Evolutionary conservation across 2,797 vertebrate species (phyloP), one percentile per base, ranked within the genome.

Genomic region (Smutsia temminckii): DNA sequence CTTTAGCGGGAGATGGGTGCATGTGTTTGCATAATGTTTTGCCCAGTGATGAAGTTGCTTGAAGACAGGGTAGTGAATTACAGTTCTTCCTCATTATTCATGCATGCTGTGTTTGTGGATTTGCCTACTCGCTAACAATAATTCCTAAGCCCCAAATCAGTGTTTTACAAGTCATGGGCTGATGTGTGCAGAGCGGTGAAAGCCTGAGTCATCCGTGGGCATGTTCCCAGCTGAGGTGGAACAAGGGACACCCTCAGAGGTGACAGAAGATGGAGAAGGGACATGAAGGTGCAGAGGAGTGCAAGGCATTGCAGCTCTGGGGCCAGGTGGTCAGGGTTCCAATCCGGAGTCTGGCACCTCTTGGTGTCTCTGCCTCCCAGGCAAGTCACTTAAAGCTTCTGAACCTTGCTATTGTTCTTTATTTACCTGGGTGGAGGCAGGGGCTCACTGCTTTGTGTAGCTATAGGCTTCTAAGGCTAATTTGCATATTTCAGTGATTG

Each of bases 211-310:
- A 0, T 14, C 4, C 8, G 20, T 7, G 3, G n/a, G 25, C 29
- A 0, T 3, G 8, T 32, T 55, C 29, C 12, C 12, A 37, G 79
- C 14, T 1, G 61, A 46, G 49, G 20, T 9, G 6, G 14, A 17
- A 3, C 21, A 1, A 2, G 29, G 32, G 11, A 32, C 18, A 10
- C 25, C 34, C 16, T 20, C 32, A 11, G 29, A 16, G 25, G 5
- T 25, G 34, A 6, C 8, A 29, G 46, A 20, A 23, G 32, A 1
- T 1, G 10, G 74, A 17, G 49, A 46, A 0, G 3, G 5, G 5
- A 46, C 0, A 3, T 3, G 5, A 7, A 27, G 7, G 12, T 34
- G 10, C 3, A 0, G 42, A 2, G 32, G 0, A 13, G 17, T 6
- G 14, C 1, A 4, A 2, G 32, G 68, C 8, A 14, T 51, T 21